A percentile compares a stretch with the other conserved stretches of the same genome.
These are phyloP conservation scores for Leptogaster cylindrica DNA, from an alignment of 2,888 invertebrate genomes.

Conservation along the genomic window DNA sequence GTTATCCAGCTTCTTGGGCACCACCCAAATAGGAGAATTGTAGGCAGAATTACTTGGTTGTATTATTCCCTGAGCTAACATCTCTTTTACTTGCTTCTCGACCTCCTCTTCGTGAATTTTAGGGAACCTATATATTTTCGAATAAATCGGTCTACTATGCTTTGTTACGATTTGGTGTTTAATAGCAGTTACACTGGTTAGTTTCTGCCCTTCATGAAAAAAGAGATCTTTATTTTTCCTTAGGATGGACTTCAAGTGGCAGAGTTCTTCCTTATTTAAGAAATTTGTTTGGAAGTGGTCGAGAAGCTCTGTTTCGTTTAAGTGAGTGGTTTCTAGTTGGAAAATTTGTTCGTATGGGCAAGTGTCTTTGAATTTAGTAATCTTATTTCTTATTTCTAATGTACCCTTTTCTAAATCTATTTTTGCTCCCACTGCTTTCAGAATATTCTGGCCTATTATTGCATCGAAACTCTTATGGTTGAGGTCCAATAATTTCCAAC, in stretches of 20 bases:
- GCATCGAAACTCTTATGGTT: not conserved
- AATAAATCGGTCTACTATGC: slow-evolving; percentile 3
- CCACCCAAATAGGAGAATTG: slow-evolving; percentile 42
- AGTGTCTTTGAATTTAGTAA: not conserved
- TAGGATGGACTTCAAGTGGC: not conserved
- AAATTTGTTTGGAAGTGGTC: not conserved
- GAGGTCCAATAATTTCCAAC: not conserved
- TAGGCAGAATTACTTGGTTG: slow-evolving; percentile 39
- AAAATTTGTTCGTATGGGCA: not conserved
- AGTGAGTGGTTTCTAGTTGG: not conserved
- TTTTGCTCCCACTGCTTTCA: slow-evolving; percentile 8
- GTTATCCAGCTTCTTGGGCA: slow-evolving; percentile 40
- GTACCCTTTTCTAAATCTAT: not conserved
- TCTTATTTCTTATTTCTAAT: not conserved
- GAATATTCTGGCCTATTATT: slow-evolving; percentile 6
- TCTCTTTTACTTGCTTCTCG: too few species aligned
- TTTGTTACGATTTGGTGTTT: slow-evolving; percentile 9
- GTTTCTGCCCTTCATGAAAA: slow-evolving; percentile 1
- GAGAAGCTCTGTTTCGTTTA: not conserved
- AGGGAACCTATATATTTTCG: slow-evolving; percentile 14
- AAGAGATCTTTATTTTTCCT: not conserved
- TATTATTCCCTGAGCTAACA: slow-evolving; percentile 37
- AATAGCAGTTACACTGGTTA: not conserved
- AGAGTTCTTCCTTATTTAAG: not conserved
- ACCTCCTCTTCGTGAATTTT: not conserved